Conservation (phyloP, 2,113 vertebrate species). For the Malurus melanocephalus region DNA sequence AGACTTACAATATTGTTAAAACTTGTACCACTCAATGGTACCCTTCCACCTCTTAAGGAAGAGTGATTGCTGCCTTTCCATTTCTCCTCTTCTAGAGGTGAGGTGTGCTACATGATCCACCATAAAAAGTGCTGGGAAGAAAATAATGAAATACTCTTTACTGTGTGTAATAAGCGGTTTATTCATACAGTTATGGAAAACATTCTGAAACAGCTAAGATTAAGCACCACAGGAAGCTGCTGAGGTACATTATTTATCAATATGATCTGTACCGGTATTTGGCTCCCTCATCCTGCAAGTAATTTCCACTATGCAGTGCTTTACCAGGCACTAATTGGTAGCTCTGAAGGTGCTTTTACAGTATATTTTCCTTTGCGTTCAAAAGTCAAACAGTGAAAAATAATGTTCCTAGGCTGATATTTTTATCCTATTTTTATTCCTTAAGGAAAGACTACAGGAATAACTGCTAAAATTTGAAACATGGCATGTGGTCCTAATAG, state of each 20-base stretch:
- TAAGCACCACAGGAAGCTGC: constrained; percentile 24
- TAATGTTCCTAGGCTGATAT: constrained; percentile 8
- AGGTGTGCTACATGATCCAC: background rate
- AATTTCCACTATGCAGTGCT: constrained; percentile 10
- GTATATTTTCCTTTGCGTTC: constrained; percentile 19
- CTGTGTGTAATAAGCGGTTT: constrained; percentile 17
- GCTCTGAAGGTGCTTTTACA: constrained; percentile 7
- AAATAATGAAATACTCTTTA: constrained; percentile 34
- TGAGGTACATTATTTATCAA: constrained; percentile 44
- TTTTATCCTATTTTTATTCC: background rate
- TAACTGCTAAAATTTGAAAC: background rate
- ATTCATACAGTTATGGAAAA: constrained; percentile 38
- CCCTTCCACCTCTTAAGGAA: background rate
- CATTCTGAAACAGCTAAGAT: constrained; percentile 47
- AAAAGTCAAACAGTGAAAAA: constrained; percentile 4
- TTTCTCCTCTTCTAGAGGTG: background rate
- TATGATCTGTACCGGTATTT: constrained; percentile 19
- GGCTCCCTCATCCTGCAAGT: constrained; percentile 5
- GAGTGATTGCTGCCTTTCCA: background rate
- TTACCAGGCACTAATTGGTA: constrained; percentile 42
- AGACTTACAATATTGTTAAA: background rate
- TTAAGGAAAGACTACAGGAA: background rate
- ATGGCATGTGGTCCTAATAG: background rate
- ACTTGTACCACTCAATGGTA: rapidly evolving
- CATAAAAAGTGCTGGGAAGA: background rate